Base-by-base conservation (phyloP, 2,888 invertebrate genomes). In the Ditula angustiorana region DNA sequence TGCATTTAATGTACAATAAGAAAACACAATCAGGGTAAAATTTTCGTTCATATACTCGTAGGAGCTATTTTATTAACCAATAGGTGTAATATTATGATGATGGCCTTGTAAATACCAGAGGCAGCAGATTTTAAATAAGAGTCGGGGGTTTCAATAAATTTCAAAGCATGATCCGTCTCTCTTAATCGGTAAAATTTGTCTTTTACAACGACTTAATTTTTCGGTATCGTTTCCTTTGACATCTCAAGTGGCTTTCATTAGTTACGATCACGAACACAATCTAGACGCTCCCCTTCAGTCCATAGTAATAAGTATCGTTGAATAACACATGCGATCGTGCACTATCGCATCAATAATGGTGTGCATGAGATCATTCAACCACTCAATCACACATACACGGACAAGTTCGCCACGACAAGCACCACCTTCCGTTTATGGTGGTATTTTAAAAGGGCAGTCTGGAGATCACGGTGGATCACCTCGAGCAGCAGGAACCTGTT, bases 401-500 rank as follows among this genome's bases (percentile, higher is more conserved):
- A 11, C 50, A 24, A 41, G 71, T 68, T 67, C 68, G 69, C n/a
- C 61, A 67, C 67, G 69, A 56, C 70, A 73, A 67, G 74, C 73
- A 69, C 74, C 72, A 63, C 67, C 69, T 76, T 81, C 77, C 79
- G 75, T 79, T 79, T 83, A 83, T 76, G 83, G 80, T 74, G 77
- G 75, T 76, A 74, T 76, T 77, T 75, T 67, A 80, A 83, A 86
- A 87, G 86, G 84, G 85, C 87, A 85, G 71, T 71, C 75, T 71
- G 79, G 76, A 69, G 41, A 41, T 19, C 41, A n/a, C n/a, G 19
- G 19, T 3, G 41, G 82, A 86, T 86, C 80, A 84, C 84, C 85
- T 84, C 83, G 82, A 80, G 77, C 11, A 8, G 8, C 4, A 35
- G 11, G 53, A 19, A 19, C 82, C 77, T 75, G 75, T 74, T 78